A percentile compares a stretch with the other conserved stretches of the same genome.
phyloP scores from a whole-genome alignment of 2,113 vertebrate genomes.

The Corythoichthys intestinalis region DNA sequence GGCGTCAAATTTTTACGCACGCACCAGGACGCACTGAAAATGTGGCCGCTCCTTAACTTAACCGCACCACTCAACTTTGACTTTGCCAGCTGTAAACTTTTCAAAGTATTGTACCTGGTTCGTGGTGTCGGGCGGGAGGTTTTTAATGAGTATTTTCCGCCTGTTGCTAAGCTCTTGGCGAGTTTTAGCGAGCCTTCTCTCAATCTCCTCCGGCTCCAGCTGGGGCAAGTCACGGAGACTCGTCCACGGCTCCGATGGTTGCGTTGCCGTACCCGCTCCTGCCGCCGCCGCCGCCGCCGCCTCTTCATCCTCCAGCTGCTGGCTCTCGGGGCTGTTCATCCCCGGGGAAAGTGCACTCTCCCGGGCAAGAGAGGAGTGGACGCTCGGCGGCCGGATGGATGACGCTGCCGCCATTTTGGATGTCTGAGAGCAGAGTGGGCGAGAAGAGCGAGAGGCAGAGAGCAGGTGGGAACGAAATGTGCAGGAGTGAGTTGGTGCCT shows the following conservation, averaged over 20 bases:
- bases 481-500: neutral
- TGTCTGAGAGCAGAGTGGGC: conserved; percentile 65
- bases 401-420: conserved; percentile 79
- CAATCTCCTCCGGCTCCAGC: conserved; percentile 78
- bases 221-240: conserved; percentile 70
- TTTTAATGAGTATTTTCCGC: conserved; percentile 90
- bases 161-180: conserved; percentile 88
- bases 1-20: neutral
- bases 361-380: conserved; percentile 61
- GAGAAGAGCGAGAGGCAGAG: conserved; percentile 20
- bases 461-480: conserved; percentile 28
- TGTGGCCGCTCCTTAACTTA: neutral
- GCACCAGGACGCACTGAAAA: neutral
- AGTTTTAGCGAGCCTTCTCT: conserved; percentile 80
- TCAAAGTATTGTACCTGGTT: conserved; percentile 78
- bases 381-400: conserved; percentile 75
- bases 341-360: conserved; percentile 62
- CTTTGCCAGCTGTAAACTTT: neutral
- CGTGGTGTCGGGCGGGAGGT: conserved; percentile 85
- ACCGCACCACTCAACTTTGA: conserved; percentile 6
- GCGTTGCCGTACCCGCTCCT: conserved; percentile 11
- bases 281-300: conserved; percentile 14
- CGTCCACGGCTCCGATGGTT: conserved; percentile 50
- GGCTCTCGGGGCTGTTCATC: conserved; percentile 66
- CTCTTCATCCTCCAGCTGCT: conserved; percentile 62